phyloP scores from a whole-genome alignment of 2,113 vertebrate species.

The Leucoraja erinaceus region DNA sequence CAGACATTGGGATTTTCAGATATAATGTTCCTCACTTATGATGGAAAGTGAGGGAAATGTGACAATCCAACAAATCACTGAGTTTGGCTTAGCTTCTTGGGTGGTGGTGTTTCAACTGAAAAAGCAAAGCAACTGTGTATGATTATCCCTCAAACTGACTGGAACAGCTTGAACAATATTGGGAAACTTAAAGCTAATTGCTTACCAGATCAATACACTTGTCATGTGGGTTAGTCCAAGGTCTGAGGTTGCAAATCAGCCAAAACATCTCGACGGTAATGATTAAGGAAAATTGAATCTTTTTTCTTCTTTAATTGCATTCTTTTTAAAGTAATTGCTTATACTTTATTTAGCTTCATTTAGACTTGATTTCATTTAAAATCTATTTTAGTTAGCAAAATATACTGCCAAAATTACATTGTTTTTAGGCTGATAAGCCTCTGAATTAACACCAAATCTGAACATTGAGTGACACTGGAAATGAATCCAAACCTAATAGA shows the following conservation, averaged over 20 bases:
- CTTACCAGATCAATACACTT: neutral
- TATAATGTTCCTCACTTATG: neutral
- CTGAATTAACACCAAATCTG: neutral
- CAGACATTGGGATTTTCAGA: neutral
- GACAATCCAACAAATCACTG: neutral
- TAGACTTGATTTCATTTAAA: neutral
- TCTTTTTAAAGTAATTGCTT: neutral
- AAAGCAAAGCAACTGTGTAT: neutral
- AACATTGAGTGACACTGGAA: neutral
- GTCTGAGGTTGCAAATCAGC: neutral
- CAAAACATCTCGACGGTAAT: neutral
- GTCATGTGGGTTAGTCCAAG: neutral
- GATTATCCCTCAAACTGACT: neutral
- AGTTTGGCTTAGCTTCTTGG: neutral
- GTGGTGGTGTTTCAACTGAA: neutral
- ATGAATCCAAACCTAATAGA: neutral
- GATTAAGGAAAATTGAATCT: neutral
- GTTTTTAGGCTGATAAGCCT: neutral
- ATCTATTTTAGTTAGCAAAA: neutral
- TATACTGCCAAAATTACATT: neutral
- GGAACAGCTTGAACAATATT: constrained; percentile 14
- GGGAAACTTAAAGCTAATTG: neutral
- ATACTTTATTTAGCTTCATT: neutral
- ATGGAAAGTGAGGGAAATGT: no score
- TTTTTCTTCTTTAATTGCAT: neutral